Base-by-base conservation (phyloP, 2,113 vertebrate genomes). In the Symphodus melops region DNA sequence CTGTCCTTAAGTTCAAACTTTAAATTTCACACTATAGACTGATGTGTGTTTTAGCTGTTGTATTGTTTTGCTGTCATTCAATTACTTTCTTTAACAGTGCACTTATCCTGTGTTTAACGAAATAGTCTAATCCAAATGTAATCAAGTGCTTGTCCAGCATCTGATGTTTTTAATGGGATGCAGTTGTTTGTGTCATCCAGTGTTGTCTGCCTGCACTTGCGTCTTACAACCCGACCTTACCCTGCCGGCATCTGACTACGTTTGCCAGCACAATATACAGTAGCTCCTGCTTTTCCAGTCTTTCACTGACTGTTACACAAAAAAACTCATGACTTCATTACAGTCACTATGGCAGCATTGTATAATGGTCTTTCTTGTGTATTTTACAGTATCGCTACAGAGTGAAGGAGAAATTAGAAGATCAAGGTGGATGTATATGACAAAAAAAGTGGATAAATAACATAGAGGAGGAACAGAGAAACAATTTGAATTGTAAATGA, bases 401-500 rank as follows among this genome's bases (percentile, higher is more conserved):
- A 48, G 54, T 57, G 44, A 28, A 53, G 12, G 5, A 6, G 21
- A 9, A 28, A 41, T 20, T 9, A 51, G 23, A 14, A 37, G 55
- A 68, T 61, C 41, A 83, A 66, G 53, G 65, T 68, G 65, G 17
- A 21, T 16, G 28, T 5, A 12, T 7, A 8, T 16, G 55, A 63
- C 2, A 21, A 59, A 28, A 62, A 41, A 49, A 75, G 21, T 9
- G 44, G 33, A n/a, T 21, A 64, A 48, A 55, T n/a, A 68, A 82
- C 72, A 54, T 44, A 62, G 13, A n/a, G 72, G 42, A 72, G 25
- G 28, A 77, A 71, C n/a, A 56, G 20, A 75, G 51, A 68, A 59
- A 79, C 39, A 65, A 37, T 72, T 85, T 75, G 86, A 86, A 80
- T 82, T 81, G 72, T 49, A 91, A 89, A 91, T 90, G 72, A 84